Evolutionary conservation across 2,888 invertebrate genomes (phyloP).

Genomic region (Meandrusa payeni): DNA sequence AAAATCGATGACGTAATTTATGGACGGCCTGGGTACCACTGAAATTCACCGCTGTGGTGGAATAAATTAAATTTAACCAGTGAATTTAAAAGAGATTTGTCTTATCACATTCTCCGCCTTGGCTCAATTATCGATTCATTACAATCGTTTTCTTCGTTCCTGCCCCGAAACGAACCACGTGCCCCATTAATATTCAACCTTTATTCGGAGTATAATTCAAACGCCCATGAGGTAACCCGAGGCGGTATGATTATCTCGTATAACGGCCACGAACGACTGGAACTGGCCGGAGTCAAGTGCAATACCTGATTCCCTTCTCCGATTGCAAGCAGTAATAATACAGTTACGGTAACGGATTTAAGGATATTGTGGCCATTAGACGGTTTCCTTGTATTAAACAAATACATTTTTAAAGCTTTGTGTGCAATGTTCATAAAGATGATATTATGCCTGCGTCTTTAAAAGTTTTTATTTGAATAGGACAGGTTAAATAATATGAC

Average conservation of each 20-base stretch:
- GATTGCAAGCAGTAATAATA: slow-evolving; percentile 19
- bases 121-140: too few relatives aligned
- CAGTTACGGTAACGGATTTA: slow-evolving; percentile 11
- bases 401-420: too few relatives aligned
- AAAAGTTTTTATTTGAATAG: too few relatives aligned
- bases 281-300: slow-evolving; percentile 19
- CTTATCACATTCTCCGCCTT: too few relatives aligned
- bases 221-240: slow-evolving; percentile 10
- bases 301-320: slow-evolving; percentile 18
- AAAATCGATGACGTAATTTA: too few relatives aligned
- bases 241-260: slow-evolving; percentile 13
- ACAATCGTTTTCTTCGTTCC: not conserved
- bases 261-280: slow-evolving; percentile 9
- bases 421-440: too few relatives aligned
- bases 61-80: too few relatives aligned
- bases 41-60: too few relatives aligned
- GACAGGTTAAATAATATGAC: too few relatives aligned
- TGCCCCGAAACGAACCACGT: slow-evolving; percentile 2
- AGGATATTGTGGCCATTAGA: slow-evolving; percentile 5
- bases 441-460: too few relatives aligned
- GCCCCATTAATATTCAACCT: slow-evolving; percentile 15
- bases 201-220: slow-evolving; percentile 14
- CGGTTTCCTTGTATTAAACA: not conserved
- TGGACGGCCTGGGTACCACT: too few relatives aligned
- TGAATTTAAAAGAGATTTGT: too few relatives aligned